Base-by-base conservation (phyloP, 2,797 vertebrate genomes). In the Eospalax fontanierii region DNA sequence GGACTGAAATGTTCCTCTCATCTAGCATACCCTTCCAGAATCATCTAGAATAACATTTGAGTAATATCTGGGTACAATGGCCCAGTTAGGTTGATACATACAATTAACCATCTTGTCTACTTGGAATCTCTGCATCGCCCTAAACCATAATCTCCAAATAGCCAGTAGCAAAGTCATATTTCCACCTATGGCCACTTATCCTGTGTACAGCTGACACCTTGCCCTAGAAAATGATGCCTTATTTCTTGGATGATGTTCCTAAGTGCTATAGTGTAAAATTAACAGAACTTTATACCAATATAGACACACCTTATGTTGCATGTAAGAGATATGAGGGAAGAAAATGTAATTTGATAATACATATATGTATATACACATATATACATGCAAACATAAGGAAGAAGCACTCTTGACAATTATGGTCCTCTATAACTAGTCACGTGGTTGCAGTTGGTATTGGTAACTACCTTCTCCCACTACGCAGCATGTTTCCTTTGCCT, bases 1-100 rank as follows among this genome's bases (percentile, higher is more conserved):
- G 15, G n/a, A 59, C 38, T 26, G n/a, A 82, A 76, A 61, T 84
- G 38, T 78, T 91, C 74, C 68, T 89, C n/a, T 61, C 50, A 87
- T 87, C 38, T 22, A 84, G 86, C 87, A 43, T 19, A 79, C 46
- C 46, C 22, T 94, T 30, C n/a, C 59, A 38, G 81, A 94, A 54
- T 89, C 30, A 91, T 59, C 38, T 40, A 86, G 43, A 86, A 38
- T 43, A 87, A 78, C 74, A 76, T 57, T 74, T 76, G 79, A 59
- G 43, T 88, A 54, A 38, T 89, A 91, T 80, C 38, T 91, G 30
- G 40, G 33, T 35, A 81, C 65, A 28, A 2, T 70, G 46, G 63
- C 73, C 46, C 61, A 92, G 2, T 12, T n/a, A 66, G 38, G 54
- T 61, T 30, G 30, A 43, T 12, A 14, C 4, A 74, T n/a, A 91